Evolutionary conservation across 2,113 vertebrate genomes (phyloP), one percentile per base, ranked within the genome.

Genomic region (Misgurnus anguillicaudatus): DNA sequence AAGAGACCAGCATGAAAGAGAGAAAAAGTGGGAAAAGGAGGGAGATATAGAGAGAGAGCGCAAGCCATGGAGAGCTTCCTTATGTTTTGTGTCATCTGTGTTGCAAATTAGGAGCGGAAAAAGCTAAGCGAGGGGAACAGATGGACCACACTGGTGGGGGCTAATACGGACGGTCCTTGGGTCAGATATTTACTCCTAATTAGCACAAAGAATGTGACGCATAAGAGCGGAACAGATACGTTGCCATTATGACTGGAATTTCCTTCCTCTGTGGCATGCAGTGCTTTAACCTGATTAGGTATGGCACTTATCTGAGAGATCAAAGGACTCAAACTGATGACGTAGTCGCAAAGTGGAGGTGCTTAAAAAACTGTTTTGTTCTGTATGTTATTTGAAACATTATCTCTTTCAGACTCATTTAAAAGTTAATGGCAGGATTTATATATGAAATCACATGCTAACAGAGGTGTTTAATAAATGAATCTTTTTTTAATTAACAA

Each of bases 111-210:
- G 87, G 80, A 66, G 80, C 39, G 80, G 73, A 81, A 81, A 80
- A 83, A 80, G 68, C 68, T 72, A 62, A 82, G 80, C 77, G 79
- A 72, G 81, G 80, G 80, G 87, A 83, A 86, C 89, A 91, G 89
- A 90, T 91, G 91, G 91, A 91, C 90, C 91, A 93, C 90, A 92
- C 90, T 89, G 85, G 86, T 88, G 80, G 80, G 82, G 87, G 87
- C 89, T 90, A 89, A 92, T 90, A 88, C 86, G 88, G 87, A 91
- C 85, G 19, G 87, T 90, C 89, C 91, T 88, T 88, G 91, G 91
- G 92, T 93, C 92, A 93, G 90, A 91, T 92, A 92, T 91, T 91
- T 93, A 92, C 89, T 92, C 88, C 89, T 91, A 93, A 93, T 93
- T 91, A 93, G 90, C 90, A 55, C 58, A 79, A 92, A 90, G 92